Conservation (phyloP, 1,140 invertebrate species). For the Drosophila bipectinata region DNA sequence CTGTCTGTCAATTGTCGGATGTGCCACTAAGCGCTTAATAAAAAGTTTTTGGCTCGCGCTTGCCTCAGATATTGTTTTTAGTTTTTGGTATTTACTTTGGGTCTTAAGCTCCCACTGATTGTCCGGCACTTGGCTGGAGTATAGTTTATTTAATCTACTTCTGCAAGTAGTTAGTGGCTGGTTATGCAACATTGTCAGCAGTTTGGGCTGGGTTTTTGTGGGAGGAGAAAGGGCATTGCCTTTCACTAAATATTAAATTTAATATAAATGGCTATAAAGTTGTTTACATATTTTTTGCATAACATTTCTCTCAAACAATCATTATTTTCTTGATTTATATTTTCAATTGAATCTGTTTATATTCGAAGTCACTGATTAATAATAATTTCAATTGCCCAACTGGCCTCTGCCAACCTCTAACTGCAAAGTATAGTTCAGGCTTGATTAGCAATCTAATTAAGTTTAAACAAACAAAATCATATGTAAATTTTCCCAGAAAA, state of each 20-base stretch:
- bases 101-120: constrained; percentile 26
- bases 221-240: too few species aligned
- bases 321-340: too few species aligned
- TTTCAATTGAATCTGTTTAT: too few species aligned
- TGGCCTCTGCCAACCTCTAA: neutral
- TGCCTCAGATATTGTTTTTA: constrained; percentile 47
- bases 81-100: constrained; percentile 59
- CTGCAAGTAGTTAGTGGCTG: neutral
- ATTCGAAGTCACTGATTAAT: too few species aligned
- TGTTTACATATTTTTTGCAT: too few species aligned
- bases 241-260: too few species aligned
- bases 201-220: neutral
- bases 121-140: constrained; percentile 11
- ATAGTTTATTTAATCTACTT: constrained; percentile 38
- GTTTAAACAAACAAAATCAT: constrained; percentile 4
- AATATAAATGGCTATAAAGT: too few species aligned
- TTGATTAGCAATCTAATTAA: constrained; percentile 31
- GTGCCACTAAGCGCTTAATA: constrained; percentile 52
- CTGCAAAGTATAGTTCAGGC: neutral
- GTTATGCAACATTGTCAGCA: neutral
- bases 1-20: constrained; percentile 43
- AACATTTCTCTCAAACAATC: too few species aligned
- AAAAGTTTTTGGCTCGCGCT: constrained; percentile 46
- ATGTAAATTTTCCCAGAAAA: constrained; percentile 8
- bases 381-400: neutral